These are phyloP conservation scores for Eulemur albifrons DNA, from an alignment of 2,797 vertebrate species.

Conservation along the genomic window DNA sequence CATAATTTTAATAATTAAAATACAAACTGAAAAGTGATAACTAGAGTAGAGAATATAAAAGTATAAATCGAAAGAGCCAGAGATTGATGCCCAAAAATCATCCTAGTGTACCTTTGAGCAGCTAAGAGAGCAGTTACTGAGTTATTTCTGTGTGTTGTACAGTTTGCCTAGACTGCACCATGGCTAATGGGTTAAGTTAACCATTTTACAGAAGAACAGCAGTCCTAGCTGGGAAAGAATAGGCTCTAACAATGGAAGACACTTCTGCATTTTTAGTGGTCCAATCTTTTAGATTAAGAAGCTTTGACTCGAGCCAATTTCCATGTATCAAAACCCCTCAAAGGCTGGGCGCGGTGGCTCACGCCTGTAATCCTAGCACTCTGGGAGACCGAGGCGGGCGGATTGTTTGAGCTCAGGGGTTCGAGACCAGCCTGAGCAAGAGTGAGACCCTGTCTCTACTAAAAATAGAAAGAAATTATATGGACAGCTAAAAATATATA, in stretches of 20 bases:
- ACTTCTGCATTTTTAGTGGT: slow-evolving; percentile 16
- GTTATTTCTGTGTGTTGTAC: not conserved
- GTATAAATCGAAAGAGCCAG: not conserved
- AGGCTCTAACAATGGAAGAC: not conserved
- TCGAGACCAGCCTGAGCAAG: too few species aligned
- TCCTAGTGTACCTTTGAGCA: not conserved
- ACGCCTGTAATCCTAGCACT: too few species aligned
- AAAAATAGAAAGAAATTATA: too few species aligned
- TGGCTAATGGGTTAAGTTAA: slow-evolving; percentile 31
- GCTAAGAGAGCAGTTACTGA: not conserved
- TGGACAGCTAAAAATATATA: too few species aligned
- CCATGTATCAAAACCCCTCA: not conserved
- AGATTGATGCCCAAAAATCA: not conserved
- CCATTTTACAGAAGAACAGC: not conserved
- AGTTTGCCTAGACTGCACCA: not conserved
- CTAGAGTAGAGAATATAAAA: slow-evolving; percentile 4
- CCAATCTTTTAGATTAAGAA: slow-evolving; percentile 32
- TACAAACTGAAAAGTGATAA: not conserved
- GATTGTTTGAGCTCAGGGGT: too few species aligned
- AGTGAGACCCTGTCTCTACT: too few species aligned
- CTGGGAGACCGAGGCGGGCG: too few species aligned
- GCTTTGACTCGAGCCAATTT: slow-evolving; percentile 6
- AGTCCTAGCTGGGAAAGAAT: not conserved
- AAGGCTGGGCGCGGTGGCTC: not conserved
- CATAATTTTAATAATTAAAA: slow-evolving; percentile 51